These are phyloP conservation scores for Enoplolaimus lenunculus DNA, from an alignment of 2,888 invertebrate genomes.

Conservation along the genomic window DNA sequence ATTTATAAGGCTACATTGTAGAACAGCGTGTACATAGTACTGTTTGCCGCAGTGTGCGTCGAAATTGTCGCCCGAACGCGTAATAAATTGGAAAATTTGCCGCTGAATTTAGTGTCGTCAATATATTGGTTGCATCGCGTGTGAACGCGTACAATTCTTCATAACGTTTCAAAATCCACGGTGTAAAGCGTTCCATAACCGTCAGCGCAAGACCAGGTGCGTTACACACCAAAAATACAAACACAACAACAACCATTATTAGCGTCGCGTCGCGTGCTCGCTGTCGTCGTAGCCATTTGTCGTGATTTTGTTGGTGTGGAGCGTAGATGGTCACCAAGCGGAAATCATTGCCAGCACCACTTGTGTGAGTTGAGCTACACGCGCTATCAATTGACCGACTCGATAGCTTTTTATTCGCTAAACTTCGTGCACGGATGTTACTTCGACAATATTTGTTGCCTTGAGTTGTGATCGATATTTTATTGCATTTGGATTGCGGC, in stretches of 20 bases:
- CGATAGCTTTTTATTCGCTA: too few species aligned
- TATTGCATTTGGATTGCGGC: too few species aligned
- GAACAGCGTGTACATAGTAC: too few species aligned
- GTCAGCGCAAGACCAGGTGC: constrained; percentile 1
- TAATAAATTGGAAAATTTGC: constrained; percentile 11
- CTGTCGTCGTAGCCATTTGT: not conserved
- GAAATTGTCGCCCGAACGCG: constrained; percentile 11
- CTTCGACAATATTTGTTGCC: too few species aligned
- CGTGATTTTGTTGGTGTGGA: not conserved
- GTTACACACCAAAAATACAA: constrained; percentile 10
- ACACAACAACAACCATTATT: constrained; percentile 14
- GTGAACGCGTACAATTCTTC: constrained; percentile 2
- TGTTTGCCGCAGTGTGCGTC: not conserved
- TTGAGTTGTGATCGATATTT: too few species aligned
- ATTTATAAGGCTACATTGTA: too few species aligned
- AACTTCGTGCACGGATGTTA: not conserved
- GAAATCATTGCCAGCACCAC: too few species aligned
- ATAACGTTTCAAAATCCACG: not conserved
- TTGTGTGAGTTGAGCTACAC: too few species aligned
- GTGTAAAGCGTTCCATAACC: not conserved
- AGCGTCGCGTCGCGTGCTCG: constrained; percentile 6
- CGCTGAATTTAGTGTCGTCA: constrained; percentile 6
- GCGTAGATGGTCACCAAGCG: not conserved
- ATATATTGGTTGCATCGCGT: constrained; percentile 10
- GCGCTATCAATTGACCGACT: too few species aligned